A percentile compares a stretch with the other conserved stretches of the same genome.
phyloP scores from a whole-genome alignment of 1,140 invertebrate genomes.

The Lordiphosa collinella region DNA sequence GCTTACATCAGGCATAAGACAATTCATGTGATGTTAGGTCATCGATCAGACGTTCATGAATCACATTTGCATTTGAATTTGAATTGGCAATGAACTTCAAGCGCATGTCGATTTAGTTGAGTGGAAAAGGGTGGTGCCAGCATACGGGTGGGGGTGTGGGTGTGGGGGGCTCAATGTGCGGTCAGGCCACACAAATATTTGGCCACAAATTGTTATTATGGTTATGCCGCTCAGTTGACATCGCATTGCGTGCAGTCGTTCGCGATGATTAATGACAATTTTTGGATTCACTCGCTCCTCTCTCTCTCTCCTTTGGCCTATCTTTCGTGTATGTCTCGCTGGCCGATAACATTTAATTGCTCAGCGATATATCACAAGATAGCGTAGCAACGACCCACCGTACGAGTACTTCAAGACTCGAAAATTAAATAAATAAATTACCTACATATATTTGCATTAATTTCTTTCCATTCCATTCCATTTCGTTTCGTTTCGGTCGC shows the following conservation, averaged over 20 bases:
- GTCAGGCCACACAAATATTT: constrained; percentile 55
- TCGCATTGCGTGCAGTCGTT: constrained; percentile 40
- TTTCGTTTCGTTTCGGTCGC: neutral
- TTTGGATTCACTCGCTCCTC: constrained; percentile 40
- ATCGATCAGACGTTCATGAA: constrained; percentile 1
- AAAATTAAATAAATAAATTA: constrained; percentile 63
- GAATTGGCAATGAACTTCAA: constrained; percentile 46
- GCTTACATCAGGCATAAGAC: no score
- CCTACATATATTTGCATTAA: constrained; percentile 46
- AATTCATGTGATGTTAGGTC: neutral
- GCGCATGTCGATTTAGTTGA: constrained; percentile 10
- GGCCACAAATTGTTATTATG: constrained; percentile 73
- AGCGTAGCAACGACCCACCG: constrained; percentile 18
- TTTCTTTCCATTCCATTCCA: constrained; percentile 15
- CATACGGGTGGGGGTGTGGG: neutral
- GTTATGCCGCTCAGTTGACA: constrained; percentile 17
- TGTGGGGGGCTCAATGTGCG: constrained; percentile 28
- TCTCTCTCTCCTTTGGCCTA: constrained; percentile 1
- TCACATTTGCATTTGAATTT: constrained; percentile 12
- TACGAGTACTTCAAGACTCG: constrained; percentile 32
- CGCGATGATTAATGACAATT: constrained; percentile 73
- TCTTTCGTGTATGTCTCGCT: neutral
- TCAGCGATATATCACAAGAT: constrained; percentile 71
- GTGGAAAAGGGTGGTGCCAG: neutral
- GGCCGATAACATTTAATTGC: constrained; percentile 72